Evolutionary conservation across 1,140 invertebrate species (phyloP), one percentile per base, ranked within the genome.

Genomic region (Hyposmocoma kahamanoa): DNA sequence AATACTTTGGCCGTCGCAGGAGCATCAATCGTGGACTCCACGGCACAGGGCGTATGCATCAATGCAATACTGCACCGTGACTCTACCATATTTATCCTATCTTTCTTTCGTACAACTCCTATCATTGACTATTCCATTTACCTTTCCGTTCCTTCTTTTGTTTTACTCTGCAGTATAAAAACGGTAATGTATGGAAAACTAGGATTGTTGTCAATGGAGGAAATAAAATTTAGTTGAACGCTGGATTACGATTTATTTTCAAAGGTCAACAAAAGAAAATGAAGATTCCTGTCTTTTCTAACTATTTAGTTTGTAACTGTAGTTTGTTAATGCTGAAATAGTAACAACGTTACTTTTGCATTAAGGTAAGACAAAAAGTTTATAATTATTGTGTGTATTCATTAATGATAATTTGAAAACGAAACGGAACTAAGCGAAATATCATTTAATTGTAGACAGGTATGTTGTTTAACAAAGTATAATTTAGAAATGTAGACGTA

Each of bases 1-100:
- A 69, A 83, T 83, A 74, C 74, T 74, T 83, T 62, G 47, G 56
- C 57, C 62, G 62, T 72, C 74, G 62, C 59, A 52, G 62, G 52
- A 54, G 53, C 79, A 83, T 83, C 79, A 83, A 83, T 83, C 79
- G 65, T 68, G 55, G 49, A 64, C 70, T 67, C 74, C 62, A 51
- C 54, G 75, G 68, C 70, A 67, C 75, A 72, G 53, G 56, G 62
- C 70, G 63, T 63, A 82, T 82, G 72, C 67, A 82, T 82, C 76
- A 78, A 72, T 67, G 66, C 66, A 61, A 48, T 62, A 50, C 48
- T 62, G 61, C 51, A 63, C n/a, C 42, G 44, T 30, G 8, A 41
- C 48, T 54, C 15, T n/a, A 17, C 10, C 11, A 1, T 36, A n/a
- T n/a, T n/a, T 13, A 3, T 17, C 32, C 32, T 36, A 11, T 36